These are phyloP conservation scores for Ephialtes manifestator DNA, from an alignment of 2,888 invertebrate species.

Conservation along the genomic window DNA sequence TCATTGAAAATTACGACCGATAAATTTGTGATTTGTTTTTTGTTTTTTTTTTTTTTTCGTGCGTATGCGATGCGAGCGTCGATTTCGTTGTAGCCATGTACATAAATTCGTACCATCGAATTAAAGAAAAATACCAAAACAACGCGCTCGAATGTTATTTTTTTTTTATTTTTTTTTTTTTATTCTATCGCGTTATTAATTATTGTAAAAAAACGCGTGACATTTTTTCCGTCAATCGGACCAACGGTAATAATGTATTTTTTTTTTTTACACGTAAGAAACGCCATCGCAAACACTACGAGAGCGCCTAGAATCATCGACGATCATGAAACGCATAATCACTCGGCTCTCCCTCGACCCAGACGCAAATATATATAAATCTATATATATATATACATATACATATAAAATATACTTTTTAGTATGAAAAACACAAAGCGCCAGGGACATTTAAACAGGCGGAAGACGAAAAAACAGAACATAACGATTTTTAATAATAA, in stretches of 20 bases:
- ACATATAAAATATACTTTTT: slow-evolving; percentile 64
- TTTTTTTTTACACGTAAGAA: slow-evolving; percentile 17
- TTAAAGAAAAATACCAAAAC: not conserved
- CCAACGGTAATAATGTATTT: slow-evolving; percentile 25
- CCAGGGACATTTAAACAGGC: slow-evolving; percentile 51
- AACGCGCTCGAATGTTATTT: slow-evolving; percentile 12
- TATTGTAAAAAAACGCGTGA: slow-evolving; percentile 19
- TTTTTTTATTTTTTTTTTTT: not conserved
- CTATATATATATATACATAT: slow-evolving; percentile 43
- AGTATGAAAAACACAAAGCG: slow-evolving; percentile 52
- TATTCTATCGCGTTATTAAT: slow-evolving; percentile 12
- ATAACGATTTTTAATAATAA: slow-evolving; percentile 69
- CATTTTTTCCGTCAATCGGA: slow-evolving; percentile 1
- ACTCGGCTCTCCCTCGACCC: slow-evolving; percentile 48
- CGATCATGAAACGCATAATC: slow-evolving; percentile 29
- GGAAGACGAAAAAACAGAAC: slow-evolving; percentile 42
- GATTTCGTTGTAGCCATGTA: slow-evolving; percentile 16
- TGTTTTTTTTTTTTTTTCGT: not conserved
- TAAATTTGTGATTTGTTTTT: too few relatives aligned
- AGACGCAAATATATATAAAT: slow-evolving; percentile 24
- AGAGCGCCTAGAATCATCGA: slow-evolving; percentile 20
- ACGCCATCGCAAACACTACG: not conserved
- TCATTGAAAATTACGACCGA: slow-evolving; percentile 8
- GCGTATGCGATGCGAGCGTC: slow-evolving; percentile 28
- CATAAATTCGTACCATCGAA: slow-evolving; percentile 12